These are phyloP conservation scores for Siniperca obscura DNA, from an alignment of 2,797 vertebrate genomes.

Conservation along the genomic window DNA sequence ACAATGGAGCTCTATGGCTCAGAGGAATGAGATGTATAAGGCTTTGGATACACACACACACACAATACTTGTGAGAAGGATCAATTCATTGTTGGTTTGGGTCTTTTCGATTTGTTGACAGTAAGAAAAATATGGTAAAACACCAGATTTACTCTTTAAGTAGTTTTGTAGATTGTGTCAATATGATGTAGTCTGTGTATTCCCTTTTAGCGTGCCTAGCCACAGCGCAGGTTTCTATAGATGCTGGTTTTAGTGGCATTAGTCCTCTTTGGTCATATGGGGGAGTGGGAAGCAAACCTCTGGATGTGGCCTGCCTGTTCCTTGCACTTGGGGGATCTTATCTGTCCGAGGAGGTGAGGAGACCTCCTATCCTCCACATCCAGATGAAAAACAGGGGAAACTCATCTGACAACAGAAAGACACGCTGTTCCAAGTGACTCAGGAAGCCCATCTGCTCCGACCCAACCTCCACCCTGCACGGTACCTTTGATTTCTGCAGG, in stretches of 20 bases:
- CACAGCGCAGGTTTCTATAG: background rate
- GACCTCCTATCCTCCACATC: constrained; percentile 88
- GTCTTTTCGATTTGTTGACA: background rate
- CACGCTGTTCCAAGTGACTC: constrained; percentile 82
- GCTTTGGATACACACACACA: background rate
- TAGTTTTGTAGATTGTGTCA: background rate
- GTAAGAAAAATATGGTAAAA: background rate
- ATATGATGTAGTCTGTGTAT: background rate
- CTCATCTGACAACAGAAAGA: constrained; percentile 87
- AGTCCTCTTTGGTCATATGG: background rate
- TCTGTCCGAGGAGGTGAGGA: constrained; percentile 73
- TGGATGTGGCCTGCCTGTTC: background rate
- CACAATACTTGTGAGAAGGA: background rate
- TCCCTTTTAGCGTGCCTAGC: no score
- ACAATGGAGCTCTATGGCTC: background rate
- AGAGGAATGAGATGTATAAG: background rate
- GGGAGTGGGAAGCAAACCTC: background rate
- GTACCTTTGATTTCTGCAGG: constrained; percentile 65
- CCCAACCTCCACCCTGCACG: background rate
- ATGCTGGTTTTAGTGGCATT: background rate
- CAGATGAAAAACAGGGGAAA: constrained; percentile 91
- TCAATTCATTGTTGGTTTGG: background rate
- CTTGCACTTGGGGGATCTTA: no score
- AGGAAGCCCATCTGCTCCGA: constrained; percentile 77
- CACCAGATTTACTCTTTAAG: no score